Conservation (phyloP, 2,797 vertebrate species). For the Poliocrania exsul region DNA sequence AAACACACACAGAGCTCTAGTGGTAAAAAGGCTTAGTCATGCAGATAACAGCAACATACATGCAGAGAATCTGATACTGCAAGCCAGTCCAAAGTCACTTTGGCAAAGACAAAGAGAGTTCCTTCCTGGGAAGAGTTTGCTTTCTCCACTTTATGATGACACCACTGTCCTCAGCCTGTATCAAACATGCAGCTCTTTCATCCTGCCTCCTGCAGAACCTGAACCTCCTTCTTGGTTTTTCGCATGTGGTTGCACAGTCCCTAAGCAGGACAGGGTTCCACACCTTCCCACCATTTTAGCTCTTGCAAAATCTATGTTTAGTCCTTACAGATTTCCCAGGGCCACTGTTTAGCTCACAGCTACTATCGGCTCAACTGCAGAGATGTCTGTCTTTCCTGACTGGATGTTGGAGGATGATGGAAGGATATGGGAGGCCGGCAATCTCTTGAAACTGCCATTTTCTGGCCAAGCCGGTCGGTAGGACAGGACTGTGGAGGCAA, state of each 20-base stretch:
- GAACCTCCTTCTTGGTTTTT: not conserved
- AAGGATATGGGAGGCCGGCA: constrained; percentile 72
- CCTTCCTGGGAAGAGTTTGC: not conserved
- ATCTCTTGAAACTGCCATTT: constrained; percentile 49
- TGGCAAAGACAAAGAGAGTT: not conserved
- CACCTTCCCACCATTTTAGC: not conserved
- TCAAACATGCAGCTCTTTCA: not conserved
- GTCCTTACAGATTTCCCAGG: not conserved
- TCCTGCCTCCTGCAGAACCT: not conserved
- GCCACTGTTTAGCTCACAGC: constrained; percentile 71
- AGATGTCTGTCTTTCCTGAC: constrained; percentile 84
- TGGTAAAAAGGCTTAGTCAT: not conserved
- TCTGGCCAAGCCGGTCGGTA: constrained; percentile 84
- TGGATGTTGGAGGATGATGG: constrained; percentile 75
- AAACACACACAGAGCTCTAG: not conserved
- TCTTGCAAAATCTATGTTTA: not conserved
- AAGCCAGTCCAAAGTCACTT: not conserved
- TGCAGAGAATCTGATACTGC: not conserved
- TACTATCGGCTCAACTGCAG: constrained; percentile 85
- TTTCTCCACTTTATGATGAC: not conserved
- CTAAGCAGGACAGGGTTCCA: not conserved
- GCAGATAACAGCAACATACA: not conserved
- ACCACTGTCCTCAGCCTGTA: not conserved
- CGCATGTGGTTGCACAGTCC: not conserved
- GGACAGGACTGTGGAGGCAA: constrained; percentile 63